Evolutionary conservation across 2,888 invertebrate genomes (phyloP).

Genomic region (Ferdinandea cuprea): DNA sequence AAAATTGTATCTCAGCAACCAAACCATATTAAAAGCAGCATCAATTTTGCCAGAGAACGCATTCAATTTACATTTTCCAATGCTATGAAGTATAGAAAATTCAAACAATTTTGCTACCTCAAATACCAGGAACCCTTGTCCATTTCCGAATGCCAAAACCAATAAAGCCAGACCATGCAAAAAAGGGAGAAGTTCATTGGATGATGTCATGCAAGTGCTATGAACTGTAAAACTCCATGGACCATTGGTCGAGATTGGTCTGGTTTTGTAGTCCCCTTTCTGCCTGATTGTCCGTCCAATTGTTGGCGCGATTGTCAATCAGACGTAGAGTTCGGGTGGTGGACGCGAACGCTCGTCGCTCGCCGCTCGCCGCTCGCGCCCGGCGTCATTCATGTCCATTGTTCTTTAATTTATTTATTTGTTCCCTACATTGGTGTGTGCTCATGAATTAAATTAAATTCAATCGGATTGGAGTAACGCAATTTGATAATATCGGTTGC

Average conservation of each 20-base stretch:
- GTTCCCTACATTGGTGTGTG: slow-evolving; percentile 57
- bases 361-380: slow-evolving; percentile 48
- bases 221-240: slow-evolving; percentile 72
- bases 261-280: slow-evolving; percentile 11
- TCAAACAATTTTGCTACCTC: not conserved
- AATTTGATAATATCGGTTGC: slow-evolving; percentile 68
- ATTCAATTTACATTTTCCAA: no score
- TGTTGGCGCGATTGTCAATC: slow-evolving; percentile 67
- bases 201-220: slow-evolving; percentile 69
- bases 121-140: slow-evolving; percentile 24
- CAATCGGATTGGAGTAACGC: slow-evolving; percentile 71
- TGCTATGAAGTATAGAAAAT: no score
- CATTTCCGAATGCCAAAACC: slow-evolving; percentile 51
- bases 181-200: slow-evolving; percentile 41
- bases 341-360: slow-evolving; percentile 33
- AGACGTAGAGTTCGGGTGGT: slow-evolving; percentile 24
- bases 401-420: slow-evolving; percentile 71
- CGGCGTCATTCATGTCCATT: slow-evolving; percentile 48
- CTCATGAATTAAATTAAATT: slow-evolving; percentile 69
- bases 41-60: not conserved
- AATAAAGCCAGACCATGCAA: slow-evolving; percentile 26
- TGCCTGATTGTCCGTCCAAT: slow-evolving; percentile 31
- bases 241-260: slow-evolving; percentile 67
- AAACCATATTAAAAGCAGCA: slow-evolving; percentile 29
- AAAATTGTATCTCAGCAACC: slow-evolving; percentile 11